A percentile compares a stretch with the other conserved stretches of the same genome.
phyloP scores from a whole-genome alignment of 2,113 vertebrate species.

The Noturus placidus region DNA sequence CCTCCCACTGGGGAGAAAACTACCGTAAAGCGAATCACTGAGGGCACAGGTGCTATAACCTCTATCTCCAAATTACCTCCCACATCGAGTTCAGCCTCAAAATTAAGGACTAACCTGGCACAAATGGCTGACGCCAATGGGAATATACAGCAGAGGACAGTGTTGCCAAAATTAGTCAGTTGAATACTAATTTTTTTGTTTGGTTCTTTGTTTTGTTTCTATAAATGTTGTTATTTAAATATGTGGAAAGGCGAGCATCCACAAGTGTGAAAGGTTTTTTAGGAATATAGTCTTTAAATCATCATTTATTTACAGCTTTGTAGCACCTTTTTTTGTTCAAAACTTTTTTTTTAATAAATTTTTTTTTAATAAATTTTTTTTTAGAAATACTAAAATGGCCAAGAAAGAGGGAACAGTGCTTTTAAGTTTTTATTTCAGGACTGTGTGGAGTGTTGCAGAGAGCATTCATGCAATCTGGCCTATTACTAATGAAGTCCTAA shows the following conservation, averaged over 20 bases:
- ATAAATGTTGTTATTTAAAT: slow-evolving; percentile 51
- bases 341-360: background rate
- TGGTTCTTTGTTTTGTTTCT: slow-evolving; percentile 26
- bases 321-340: slow-evolving; percentile 70
- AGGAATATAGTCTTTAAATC: slow-evolving; percentile 49
- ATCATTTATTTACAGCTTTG: slow-evolving; percentile 47
- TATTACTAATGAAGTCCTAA: slow-evolving; percentile 48
- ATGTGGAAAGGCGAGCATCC: slow-evolving; percentile 45
- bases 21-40: slow-evolving; percentile 78
- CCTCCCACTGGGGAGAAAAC: slow-evolving; percentile 87
- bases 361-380: background rate
- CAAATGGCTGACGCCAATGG: slow-evolving; percentile 97
- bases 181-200: slow-evolving; percentile 65
- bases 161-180: slow-evolving; percentile 98
- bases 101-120: slow-evolving; percentile 94
- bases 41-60: slow-evolving; percentile 85
- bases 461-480: slow-evolving; percentile 49
- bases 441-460: slow-evolving; percentile 45
- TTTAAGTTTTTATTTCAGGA: slow-evolving; percentile 66
- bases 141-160: slow-evolving; percentile 96
- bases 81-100: slow-evolving; percentile 86
- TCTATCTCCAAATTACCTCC: slow-evolving; percentile 95
- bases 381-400: slow-evolving; percentile 45
- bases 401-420: slow-evolving; percentile 85
- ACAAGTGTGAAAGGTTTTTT: slow-evolving; percentile 64